Conservation (phyloP, 2,888 invertebrate genomes). For the Taphrorychus bicolor region DNA sequence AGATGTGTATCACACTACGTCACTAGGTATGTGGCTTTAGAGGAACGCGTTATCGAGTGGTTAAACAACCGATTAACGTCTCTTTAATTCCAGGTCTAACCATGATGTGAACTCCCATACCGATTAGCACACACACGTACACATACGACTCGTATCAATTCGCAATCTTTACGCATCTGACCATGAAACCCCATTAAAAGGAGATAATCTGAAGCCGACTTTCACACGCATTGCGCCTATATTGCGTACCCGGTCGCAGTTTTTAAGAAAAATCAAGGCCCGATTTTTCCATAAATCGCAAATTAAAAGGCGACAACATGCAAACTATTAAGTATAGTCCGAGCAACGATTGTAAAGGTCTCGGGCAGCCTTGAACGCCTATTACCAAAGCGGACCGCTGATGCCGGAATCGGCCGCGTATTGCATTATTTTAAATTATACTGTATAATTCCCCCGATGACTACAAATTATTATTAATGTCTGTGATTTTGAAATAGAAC, state of each 20-base stretch:
- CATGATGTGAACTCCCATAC: not conserved
- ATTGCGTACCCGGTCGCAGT: conserved; percentile 15
- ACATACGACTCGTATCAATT: not conserved
- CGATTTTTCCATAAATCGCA: conserved; percentile 24
- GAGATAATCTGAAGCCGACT: conserved; percentile 19
- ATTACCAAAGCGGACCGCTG: conserved; percentile 25
- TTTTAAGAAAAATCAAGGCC: conserved; percentile 28
- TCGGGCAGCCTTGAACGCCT: conserved; percentile 32
- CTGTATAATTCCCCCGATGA: conserved; percentile 38
- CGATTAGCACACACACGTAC: not conserved
- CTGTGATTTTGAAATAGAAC: conserved; percentile 35
- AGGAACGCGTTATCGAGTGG: too few species aligned
- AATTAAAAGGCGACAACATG: conserved; percentile 29
- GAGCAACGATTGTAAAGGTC: conserved; percentile 24
- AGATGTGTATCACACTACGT: too few species aligned
- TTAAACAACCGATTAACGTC: too few species aligned
- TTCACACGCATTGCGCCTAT: conserved; percentile 15
- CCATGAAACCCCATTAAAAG: conserved; percentile 16
- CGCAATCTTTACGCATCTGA: conserved; percentile 3
- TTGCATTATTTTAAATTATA: conserved; percentile 40
- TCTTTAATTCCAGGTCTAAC: not conserved
- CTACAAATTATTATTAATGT: conserved; percentile 37
- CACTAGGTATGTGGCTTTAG: too few species aligned
- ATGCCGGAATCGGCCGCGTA: conserved; percentile 30
- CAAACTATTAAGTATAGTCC: conserved; percentile 33